Evolutionary conservation across 2,888 invertebrate species (phyloP).

Genomic region (Amphipoea oculea): DNA sequence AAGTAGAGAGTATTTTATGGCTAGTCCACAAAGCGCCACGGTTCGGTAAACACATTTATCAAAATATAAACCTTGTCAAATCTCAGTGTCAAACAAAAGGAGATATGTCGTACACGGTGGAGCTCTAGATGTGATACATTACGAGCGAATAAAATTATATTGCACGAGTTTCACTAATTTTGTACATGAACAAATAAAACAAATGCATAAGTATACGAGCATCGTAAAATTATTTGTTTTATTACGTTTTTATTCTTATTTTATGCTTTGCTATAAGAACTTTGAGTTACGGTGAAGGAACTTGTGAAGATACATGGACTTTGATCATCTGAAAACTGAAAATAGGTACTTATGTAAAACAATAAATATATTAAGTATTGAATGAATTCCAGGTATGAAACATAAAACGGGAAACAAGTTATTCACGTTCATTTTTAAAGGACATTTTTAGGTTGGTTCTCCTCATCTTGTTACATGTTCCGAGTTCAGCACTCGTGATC

Average conservation of each 20-base stretch:
- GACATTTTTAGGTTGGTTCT: not conserved
- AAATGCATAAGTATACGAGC: conserved; percentile 31
- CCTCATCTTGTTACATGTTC: not conserved
- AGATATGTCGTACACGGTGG: conserved; percentile 47
- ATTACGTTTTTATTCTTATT: conserved; percentile 15
- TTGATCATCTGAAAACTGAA: not conserved
- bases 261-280: conserved; percentile 11
- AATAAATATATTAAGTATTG: too few species aligned
- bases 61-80: conserved; percentile 72
- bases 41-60: conserved; percentile 79
- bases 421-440: not conserved
- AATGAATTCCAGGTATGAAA: not conserved
- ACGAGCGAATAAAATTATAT: conserved; percentile 46
- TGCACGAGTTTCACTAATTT: conserved; percentile 45
- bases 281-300: not conserved
- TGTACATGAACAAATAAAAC: conserved; percentile 43
- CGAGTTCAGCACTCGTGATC: not conserved
- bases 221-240: conserved; percentile 44
- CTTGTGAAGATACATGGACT: not conserved
- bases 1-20: conserved; percentile 68
- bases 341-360: not conserved
- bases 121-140: conserved; percentile 39
- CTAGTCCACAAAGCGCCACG: conserved; percentile 56
- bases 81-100: conserved; percentile 62
- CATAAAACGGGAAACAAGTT: conserved; percentile 5